Evolutionary conservation across 2,888 invertebrate species (phyloP).

Genomic region (Sphecodes monilicornis): DNA sequence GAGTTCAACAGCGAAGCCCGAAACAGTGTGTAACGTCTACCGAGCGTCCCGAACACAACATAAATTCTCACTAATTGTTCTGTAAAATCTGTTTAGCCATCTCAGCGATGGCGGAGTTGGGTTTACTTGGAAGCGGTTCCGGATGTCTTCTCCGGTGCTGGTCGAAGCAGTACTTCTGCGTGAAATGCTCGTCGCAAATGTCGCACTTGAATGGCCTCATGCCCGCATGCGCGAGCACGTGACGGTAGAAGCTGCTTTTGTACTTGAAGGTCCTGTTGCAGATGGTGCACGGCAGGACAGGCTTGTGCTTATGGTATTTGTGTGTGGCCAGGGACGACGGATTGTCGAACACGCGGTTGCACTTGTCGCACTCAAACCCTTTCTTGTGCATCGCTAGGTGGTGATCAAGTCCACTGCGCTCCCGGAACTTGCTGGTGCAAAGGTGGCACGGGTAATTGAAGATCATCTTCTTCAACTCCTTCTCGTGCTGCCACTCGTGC

Average conservation of each 20-base stretch:
- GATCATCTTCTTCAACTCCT: not conserved
- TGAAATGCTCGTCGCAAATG: conserved; percentile 74
- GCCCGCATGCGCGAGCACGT: conserved; percentile 76
- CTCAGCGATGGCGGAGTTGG: conserved; percentile 40
- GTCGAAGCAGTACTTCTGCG: conserved; percentile 73
- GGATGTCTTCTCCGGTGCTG: conserved; percentile 76
- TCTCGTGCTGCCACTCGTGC: not conserved
- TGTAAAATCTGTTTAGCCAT: conserved; percentile 41
- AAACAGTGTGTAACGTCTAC: not conserved
- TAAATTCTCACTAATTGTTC: not conserved
- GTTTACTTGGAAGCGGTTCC: conserved; percentile 66
- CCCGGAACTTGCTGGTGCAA: conserved; percentile 68
- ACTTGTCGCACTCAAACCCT: conserved; percentile 57
- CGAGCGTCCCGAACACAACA: not conserved
- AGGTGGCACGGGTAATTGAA: conserved; percentile 38
- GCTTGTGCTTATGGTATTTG: conserved; percentile 64
- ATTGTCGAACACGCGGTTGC: conserved; percentile 11
- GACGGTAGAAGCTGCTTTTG: conserved; percentile 74
- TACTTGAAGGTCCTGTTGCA: conserved; percentile 71
- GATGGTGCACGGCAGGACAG: conserved; percentile 64
- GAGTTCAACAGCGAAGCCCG: not conserved
- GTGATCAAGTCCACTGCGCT: conserved; percentile 61
- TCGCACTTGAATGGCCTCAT: conserved; percentile 78
- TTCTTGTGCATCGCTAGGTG: conserved; percentile 67
- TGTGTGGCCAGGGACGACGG: conserved; percentile 66